Conservation (phyloP, 2,888 invertebrate genomes). For the Drosophila formosana region DNA sequence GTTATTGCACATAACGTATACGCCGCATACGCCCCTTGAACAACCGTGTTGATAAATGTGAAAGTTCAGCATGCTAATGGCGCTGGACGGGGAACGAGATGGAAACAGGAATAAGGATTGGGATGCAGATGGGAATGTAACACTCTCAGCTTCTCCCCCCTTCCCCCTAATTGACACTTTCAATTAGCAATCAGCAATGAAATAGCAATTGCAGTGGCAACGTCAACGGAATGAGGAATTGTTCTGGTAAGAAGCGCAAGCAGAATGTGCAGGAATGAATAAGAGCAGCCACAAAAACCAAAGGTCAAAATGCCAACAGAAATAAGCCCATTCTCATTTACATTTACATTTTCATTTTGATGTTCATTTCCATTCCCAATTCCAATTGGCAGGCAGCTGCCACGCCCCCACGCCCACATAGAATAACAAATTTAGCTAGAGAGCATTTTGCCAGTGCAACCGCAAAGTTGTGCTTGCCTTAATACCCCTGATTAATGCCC, state of each 20-base stretch:
- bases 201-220: constrained; percentile 3
- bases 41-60: constrained; percentile 58
- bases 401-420: neutral
- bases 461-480: constrained; percentile 10
- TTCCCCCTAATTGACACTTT: constrained; percentile 58
- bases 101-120: neutral
- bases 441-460: constrained; percentile 11
- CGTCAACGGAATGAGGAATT: constrained; percentile 1
- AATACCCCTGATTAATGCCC: neutral
- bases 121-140: constrained; percentile 4
- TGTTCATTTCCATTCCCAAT: constrained; percentile 1
- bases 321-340: constrained; percentile 13
- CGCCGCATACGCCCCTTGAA: constrained; percentile 28
- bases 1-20: constrained; percentile 45
- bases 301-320: constrained; percentile 54
- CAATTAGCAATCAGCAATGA: constrained; percentile 57
- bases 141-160: neutral
- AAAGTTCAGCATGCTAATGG: constrained; percentile 57
- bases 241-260: constrained; percentile 6
- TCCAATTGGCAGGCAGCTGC: neutral
- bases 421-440: neutral
- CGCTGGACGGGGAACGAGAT: too few species aligned
- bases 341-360: neutral
- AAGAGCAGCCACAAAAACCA: constrained; percentile 25
- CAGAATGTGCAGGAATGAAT: constrained; percentile 16